Evolutionary conservation across 2,888 invertebrate species (phyloP).

Genomic region (Lithophane ornitopus): DNA sequence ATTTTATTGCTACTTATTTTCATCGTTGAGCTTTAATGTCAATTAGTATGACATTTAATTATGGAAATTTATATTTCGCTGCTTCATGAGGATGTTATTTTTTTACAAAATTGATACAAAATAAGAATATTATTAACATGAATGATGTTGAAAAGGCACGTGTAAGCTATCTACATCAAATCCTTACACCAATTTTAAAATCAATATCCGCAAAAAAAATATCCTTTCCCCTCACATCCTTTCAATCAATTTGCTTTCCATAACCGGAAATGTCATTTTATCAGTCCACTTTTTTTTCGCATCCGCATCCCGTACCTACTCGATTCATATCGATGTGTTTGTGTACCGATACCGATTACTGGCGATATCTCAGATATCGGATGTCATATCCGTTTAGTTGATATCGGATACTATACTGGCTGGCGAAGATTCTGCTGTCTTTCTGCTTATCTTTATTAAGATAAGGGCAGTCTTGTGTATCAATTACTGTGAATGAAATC

Average conservation of each 20-base stretch:
- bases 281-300: slow-evolving; percentile 75
- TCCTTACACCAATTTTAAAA: background rate
- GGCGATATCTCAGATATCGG: slow-evolving; percentile 70
- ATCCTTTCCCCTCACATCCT: slow-evolving; percentile 44
- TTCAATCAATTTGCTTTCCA: slow-evolving; percentile 54
- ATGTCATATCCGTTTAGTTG: slow-evolving; percentile 77
- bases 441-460: slow-evolving; percentile 26
- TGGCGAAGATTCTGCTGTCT: slow-evolving; percentile 52
- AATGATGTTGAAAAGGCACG: too few relatives aligned
- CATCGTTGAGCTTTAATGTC: slow-evolving; percentile 26
- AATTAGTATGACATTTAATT: slow-evolving; percentile 30
- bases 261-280: slow-evolving; percentile 75
- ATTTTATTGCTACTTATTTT: slow-evolving; percentile 29
- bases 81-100: background rate
- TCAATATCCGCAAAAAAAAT: slow-evolving; percentile 25
- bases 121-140: background rate
- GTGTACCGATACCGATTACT: slow-evolving; percentile 49
- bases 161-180: background rate
- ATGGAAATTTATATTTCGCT: slow-evolving; percentile 13
- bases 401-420: slow-evolving; percentile 70
- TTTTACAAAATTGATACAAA: background rate
- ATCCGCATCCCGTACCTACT: slow-evolving; percentile 67
- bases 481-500: slow-evolving; percentile 47
- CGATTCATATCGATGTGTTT: slow-evolving; percentile 58
- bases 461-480: slow-evolving; percentile 37